Evolutionary conservation across 2,888 invertebrate genomes (phyloP), one percentile per base, ranked within the genome.

Genomic region (Elmis aenea): DNA sequence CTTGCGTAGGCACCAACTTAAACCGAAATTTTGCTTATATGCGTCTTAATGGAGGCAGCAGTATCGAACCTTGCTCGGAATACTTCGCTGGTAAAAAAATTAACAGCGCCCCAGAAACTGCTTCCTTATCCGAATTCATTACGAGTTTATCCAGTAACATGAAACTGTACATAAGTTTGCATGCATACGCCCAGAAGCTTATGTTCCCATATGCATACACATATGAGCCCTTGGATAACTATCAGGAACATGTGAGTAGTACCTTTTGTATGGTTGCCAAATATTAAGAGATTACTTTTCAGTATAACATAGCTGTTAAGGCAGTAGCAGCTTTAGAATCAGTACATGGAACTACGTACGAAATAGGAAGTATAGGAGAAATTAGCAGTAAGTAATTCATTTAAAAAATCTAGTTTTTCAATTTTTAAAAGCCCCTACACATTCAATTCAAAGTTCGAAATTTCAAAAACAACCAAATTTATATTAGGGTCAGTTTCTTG

Each of bases 21-120:
- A 88, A 88, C 58, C 74, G 87, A 39, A 88, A 88, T 59, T 88
- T 81, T 79, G 79, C 72, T 41, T 77, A 72, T 54, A 75, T 76
- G 46, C 84, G 83, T 83, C 70, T 74, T 41, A 72, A 71, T 14
- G 67, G 71, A 14, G 80, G 82, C 6, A 64, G 76, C 0, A 79
- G 75, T 43, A 55, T 44, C 1, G 47, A 68, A 20, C 70, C 77
- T 1, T 77, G 83, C 42, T 53, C 71, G 0, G 75, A 83, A 3
- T 73, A 61, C 0, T 85, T 71, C 57, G 78, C 79, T 5, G 86
- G 86, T 2, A 63, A 67, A 0, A 60, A 59, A 1, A 72, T 82
- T 0, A 83, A 82, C 60, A 85, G 85, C 0, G 85, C 85, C 54
- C 66, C 74, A 0, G 84, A 85, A 61, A 73, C 77, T 0, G 64